These are phyloP conservation scores for Crotalus viridis DNA, from an alignment of 2,113 vertebrate species.

Conservation along the genomic window DNA sequence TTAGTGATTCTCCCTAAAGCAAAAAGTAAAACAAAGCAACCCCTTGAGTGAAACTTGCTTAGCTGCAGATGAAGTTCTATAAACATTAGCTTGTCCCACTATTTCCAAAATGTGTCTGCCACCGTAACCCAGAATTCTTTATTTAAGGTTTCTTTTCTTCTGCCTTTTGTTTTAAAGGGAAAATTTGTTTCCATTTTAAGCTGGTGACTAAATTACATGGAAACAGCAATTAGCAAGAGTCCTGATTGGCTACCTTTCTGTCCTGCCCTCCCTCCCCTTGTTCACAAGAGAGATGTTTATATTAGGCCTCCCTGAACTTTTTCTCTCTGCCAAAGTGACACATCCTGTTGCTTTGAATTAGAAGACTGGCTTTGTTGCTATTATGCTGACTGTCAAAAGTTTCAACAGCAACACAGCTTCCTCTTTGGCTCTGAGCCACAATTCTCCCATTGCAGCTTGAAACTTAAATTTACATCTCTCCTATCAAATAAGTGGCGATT, in stretches of 20 bases:
- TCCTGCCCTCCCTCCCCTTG: slow-evolving; percentile 44
- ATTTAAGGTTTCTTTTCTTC: slow-evolving; percentile 31
- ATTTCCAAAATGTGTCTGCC: slow-evolving; percentile 25
- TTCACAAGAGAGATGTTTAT: slow-evolving; percentile 43
- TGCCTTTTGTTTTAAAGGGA: slow-evolving; percentile 25
- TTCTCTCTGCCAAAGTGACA: slow-evolving; percentile 62
- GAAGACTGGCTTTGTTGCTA: slow-evolving; percentile 57
- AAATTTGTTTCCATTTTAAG: slow-evolving; percentile 33
- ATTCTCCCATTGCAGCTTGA: slow-evolving; percentile 44
- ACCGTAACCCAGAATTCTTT: neutral
- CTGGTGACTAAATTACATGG: neutral
- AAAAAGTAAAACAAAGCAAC: slow-evolving; percentile 26
- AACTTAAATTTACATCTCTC: slow-evolving; percentile 45
- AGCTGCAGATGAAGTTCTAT: neutral
- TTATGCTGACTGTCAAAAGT: slow-evolving; percentile 63
- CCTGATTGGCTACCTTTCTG: slow-evolving; percentile 6
- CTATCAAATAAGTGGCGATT: neutral
- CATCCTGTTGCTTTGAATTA: slow-evolving; percentile 62
- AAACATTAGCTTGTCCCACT: neutral
- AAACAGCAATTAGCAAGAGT: slow-evolving; percentile 30
- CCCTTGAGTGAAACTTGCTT: neutral
- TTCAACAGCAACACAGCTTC: slow-evolving; percentile 59
- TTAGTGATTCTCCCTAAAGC: slow-evolving; percentile 16
- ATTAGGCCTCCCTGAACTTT: slow-evolving; percentile 47
- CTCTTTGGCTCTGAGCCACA: slow-evolving; percentile 50